Evolutionary conservation across 1,140 invertebrate species (phyloP).

Genomic region (Caenorhabditis inopinata): DNA sequence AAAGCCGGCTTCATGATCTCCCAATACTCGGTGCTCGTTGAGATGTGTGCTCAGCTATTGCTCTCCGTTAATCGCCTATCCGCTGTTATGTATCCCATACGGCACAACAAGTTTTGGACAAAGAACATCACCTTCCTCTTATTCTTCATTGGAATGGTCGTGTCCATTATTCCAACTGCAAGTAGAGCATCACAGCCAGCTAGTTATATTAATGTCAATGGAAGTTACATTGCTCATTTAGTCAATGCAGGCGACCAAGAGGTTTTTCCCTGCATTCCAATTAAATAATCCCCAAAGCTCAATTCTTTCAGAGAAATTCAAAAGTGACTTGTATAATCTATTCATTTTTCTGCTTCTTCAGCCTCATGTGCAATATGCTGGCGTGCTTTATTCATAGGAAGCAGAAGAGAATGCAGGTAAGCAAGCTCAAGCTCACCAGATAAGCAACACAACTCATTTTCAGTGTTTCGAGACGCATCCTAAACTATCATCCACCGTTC

Average conservation of each 20-base stretch:
- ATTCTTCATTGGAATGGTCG: not conserved
- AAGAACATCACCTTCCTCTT: not conserved
- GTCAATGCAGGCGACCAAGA: not conserved
- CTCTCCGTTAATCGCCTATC: constrained; percentile 2
- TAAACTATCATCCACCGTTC: not conserved
- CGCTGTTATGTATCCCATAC: not conserved
- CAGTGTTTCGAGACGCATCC: constrained; percentile 6
- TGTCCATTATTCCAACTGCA: not conserved
- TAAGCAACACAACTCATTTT: not conserved
- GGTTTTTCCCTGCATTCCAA: not conserved
- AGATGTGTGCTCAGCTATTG: constrained; percentile 21
- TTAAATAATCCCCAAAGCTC: too few relatives aligned
- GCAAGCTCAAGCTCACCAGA: not conserved
- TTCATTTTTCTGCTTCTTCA: not conserved
- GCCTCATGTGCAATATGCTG: not conserved
- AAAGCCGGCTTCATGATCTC: constrained; percentile 16
- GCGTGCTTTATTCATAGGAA: not conserved
- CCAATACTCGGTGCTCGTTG: constrained; percentile 28
- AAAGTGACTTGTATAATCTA: not conserved
- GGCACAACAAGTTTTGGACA: constrained; percentile 15
- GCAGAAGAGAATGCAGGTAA: not conserved
- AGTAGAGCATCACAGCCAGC: not conserved
- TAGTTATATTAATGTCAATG: not conserved
- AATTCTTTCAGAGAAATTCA: constrained; percentile 6
- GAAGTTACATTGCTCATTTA: not conserved